Percentiles rank a stretch among this genome's conserved stretches.
phyloP scores from a whole-genome alignment of 2,888 invertebrate genomes.

The Acleris literana region DNA sequence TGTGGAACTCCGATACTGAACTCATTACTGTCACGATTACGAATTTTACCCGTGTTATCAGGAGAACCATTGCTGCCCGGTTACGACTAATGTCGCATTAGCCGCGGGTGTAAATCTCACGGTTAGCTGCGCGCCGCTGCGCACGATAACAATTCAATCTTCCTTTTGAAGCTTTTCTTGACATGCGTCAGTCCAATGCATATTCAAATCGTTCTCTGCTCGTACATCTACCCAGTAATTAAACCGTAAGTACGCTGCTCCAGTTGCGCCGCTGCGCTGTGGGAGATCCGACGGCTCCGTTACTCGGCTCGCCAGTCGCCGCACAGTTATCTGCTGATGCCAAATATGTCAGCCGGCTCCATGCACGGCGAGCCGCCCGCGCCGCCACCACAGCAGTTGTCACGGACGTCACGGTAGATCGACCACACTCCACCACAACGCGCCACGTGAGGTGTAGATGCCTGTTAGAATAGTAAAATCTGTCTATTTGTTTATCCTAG shows the following conservation, averaged over 20 bases:
- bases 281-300: neutral
- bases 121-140: slow-evolving; percentile 3
- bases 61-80: slow-evolving; percentile 4
- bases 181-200: neutral
- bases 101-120: neutral
- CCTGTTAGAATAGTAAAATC: no score
- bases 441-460: no score
- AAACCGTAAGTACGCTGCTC: neutral
- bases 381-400: neutral
- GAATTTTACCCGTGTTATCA: slow-evolving; percentile 15
- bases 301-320: neutral
- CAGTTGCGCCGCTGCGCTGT: neutral
- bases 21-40: slow-evolving; percentile 10
- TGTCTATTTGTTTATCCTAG: no score
- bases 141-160: neutral
- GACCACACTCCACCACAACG: neutral
- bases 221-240: neutral
- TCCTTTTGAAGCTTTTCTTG: neutral
- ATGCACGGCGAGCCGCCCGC: neutral
- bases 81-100: slow-evolving; percentile 8
- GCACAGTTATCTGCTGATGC: slow-evolving; percentile 14
- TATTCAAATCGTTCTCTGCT: neutral
- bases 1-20: slow-evolving; percentile 2
- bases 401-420: neutral
- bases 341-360: slow-evolving; percentile 12